Evolutionary conservation across 2,797 vertebrate genomes (phyloP), one percentile per base, ranked within the genome.

Genomic region (Centropyge bicolor): DNA sequence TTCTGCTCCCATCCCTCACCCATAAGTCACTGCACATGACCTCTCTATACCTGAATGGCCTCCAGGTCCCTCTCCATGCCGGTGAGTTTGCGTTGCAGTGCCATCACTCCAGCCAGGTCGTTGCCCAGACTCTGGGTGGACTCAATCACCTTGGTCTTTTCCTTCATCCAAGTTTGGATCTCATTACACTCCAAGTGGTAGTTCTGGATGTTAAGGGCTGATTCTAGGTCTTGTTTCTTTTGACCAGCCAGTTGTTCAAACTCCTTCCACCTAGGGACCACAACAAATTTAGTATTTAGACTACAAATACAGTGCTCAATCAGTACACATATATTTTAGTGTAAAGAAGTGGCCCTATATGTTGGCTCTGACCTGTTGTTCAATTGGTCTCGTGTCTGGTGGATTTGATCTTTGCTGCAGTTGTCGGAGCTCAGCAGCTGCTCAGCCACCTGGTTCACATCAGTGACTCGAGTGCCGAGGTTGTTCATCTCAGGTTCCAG

Each of bases 91-190:
- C 96, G 96, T 80, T 99, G 97, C 57, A 99, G 93, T 0, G 98
- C 97, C 95, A 96, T 96, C 71, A 99, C 97, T 0, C 97, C 98
- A 0, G 97, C 97, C 84, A 98, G 94, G 89, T 99, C 98, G 0
- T 98, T 97, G 83, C 97, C 98, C 81, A 97, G 91, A 40, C 95
- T 92, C 90, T 98, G 96, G 0, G 98, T 98, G n/a, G 98, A 98
- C 89, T 99, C 98, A 13, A 99, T 98, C 49, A 98, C 96, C 70
- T 98, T 98, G 60, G 97, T 98, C 92, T 99, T 99, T 81, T 99
- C 98, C 88, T 95, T 95, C 97, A 99, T 99, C 98, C 98, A 99
- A 35, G 95, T 93, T 73, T 96, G 95, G 63, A 96, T 98, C 93
- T 99, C 98, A 35, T 97, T 96, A 89, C 98, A 99, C 71, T 99